Evolutionary conservation across 2,113 vertebrate species (phyloP).

Genomic region (Callocephalon fimbriatum): DNA sequence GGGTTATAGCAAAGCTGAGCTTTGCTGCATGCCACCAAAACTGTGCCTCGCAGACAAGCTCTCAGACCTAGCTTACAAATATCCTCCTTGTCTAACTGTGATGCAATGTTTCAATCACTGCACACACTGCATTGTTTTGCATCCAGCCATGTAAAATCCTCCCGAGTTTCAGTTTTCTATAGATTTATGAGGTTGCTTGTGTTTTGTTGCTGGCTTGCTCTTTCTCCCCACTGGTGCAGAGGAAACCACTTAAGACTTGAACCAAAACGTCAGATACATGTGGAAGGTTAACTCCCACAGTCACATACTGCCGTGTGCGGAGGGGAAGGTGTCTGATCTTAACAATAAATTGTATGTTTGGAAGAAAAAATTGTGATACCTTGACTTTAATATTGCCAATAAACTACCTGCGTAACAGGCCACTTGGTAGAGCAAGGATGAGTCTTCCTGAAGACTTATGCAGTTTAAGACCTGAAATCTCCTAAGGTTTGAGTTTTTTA

Average conservation of each 20-base stretch:
- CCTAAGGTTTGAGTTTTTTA: background rate
- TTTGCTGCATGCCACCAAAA: rapidly evolving
- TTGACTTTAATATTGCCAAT: background rate
- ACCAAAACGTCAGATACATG: background rate
- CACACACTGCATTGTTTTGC: background rate
- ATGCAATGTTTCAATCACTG: background rate
- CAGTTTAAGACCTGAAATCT: background rate
- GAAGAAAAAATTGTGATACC: background rate
- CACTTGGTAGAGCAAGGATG: background rate
- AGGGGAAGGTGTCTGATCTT: background rate
- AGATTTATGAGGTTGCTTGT: background rate
- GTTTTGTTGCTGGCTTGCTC: background rate
- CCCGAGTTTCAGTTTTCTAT: background rate
- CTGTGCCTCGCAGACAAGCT: rapidly evolving
- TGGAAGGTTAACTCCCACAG: background rate
- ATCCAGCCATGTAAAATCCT: background rate
- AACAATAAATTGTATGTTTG: background rate
- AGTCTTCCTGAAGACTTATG: background rate
- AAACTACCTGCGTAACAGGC: background rate
- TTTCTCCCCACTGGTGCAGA: background rate
- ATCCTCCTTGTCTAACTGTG: background rate
- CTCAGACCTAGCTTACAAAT: background rate
- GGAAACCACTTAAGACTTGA: background rate
- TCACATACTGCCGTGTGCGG: background rate
- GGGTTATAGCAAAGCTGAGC: background rate